Base-by-base conservation (phyloP, 1,140 invertebrate species). In the Procambarus clarkii region DNA sequence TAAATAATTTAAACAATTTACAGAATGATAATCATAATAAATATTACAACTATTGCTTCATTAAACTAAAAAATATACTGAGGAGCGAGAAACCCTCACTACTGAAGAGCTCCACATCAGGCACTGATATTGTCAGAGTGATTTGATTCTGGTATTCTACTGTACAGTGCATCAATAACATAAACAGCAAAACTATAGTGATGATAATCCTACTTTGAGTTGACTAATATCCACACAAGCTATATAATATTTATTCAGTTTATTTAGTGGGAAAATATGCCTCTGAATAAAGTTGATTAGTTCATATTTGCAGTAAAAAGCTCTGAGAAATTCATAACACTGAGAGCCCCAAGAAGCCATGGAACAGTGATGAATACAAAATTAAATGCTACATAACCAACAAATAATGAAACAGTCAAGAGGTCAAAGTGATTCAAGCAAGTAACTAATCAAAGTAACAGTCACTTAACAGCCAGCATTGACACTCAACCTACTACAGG, bases 221-320 rank as follows among this genome's bases (percentile, higher is more conserved):
- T 18, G 45, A 45, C 58, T 69, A 83, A 60, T 69, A 83, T 11
- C 80, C 7, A 69, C 81, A 45, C 54, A 83, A 69, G 80, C 18
- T 82, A 82, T 5, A 78, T 21, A 60, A 60, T 13, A 82, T 60
- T 60, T 60, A 45, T 83, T 45, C 45, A 45, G 60, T 64, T 69
- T 69, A 13, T 83, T 83, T 21, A 45, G 80, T 69, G 81, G 69
- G 81, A 83, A 83, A 83, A 83, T 83, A 83, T n/a, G 34, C 34
- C 34, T 83, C 34, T 69, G 58, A 83, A 64, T 82, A 83, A 69
- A 83, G 81, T 46, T 83, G 69, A 60, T 11, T 44, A 64, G 69
- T 64, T 69, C 21, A 64, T 50, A 34, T 45, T 44, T 69, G 44
- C 8, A 21, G 58, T 24, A 34, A 45, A 24, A 83, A 83, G 81